A percentile compares a stretch with the other conserved stretches of the same genome.
Conservation (phyloP, 1,140 invertebrate species). For the Zaprionus camerounensis region DNA sequence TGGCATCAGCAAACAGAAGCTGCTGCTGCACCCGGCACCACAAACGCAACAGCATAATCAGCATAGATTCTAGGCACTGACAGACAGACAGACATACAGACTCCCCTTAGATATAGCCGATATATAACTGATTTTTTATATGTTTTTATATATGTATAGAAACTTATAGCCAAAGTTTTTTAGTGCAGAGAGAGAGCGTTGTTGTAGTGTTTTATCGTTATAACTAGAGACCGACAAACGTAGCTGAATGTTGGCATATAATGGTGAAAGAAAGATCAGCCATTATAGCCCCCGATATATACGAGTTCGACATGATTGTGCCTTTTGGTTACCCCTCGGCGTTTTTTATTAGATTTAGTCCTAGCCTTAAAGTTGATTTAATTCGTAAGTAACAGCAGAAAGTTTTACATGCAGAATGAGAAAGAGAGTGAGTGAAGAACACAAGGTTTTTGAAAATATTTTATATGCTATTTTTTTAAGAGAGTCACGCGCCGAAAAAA, state of each 20-base stretch:
- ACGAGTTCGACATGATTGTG: constrained; percentile 76
- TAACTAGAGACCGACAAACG: constrained; percentile 31
- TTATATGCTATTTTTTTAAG: constrained; percentile 55
- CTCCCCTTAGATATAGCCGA: background rate
- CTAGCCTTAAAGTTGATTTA: constrained; percentile 63
- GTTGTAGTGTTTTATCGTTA: constrained; percentile 6
- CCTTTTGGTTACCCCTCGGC: constrained; percentile 70
- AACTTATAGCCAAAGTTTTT: constrained; percentile 54
- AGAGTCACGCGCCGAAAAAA: constrained; percentile 46
- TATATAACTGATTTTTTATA: constrained; percentile 60
- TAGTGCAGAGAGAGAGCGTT: constrained; percentile 5
- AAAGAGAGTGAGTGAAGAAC: background rate
- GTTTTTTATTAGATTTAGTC: constrained; percentile 71
- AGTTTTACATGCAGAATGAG: background rate
- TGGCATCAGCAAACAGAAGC: constrained; percentile 40
- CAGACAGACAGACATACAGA: background rate
- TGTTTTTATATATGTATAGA: constrained; percentile 49
- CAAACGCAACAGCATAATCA: constrained; percentile 30
- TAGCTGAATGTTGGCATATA: constrained; percentile 27
- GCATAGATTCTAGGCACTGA: constrained; percentile 37
- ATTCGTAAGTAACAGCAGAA: constrained; percentile 51
- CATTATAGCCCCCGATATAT: constrained; percentile 24
- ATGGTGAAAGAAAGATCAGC: constrained; percentile 15
- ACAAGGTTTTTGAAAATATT: constrained; percentile 49
- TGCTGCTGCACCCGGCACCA: constrained; percentile 39